Evolutionary conservation across 2,888 invertebrate genomes (phyloP), one percentile per base, ranked within the genome.

Genomic region (Keiferia lycopersicella): DNA sequence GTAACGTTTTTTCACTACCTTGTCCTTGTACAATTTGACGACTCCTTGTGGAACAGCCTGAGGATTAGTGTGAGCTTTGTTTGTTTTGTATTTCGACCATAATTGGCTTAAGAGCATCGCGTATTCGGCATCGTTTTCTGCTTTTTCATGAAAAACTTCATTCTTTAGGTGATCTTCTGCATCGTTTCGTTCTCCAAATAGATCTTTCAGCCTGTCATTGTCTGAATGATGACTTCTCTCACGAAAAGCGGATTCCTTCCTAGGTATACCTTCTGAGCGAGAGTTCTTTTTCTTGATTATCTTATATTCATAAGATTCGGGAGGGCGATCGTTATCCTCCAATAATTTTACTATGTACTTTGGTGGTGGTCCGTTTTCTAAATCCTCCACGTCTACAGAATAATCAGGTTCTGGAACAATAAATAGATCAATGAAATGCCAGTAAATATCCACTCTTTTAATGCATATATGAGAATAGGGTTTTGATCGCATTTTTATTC

Each of bases 11-110:
- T 88, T 88, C 2, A 91, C 86, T 41, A 87, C 75, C 74, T 89
- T 91, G 22, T 92, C 90, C 68, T 91, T 92, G 65, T 87, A 91
- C 39, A 91, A 73, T 71, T 88, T 88, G 0, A 91, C 86, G 4
- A 91, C 80, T n/a, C 91, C 91, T 76, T 89, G 88, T 18, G 85
- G 84, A 34, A 80, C 81, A 26, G 78, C 76, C 59, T 89, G 84
- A 64, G 81, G 67, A 68, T 85, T 80, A 8, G 71, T 69, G 67
- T 91, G 87, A 57, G 73, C 80, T 71, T 87, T 88, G 62, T 86
- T 84, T 61, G 85, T 88, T 74, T 92, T 92, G 72, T 93, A 93
- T 75, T 93, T 93, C 38, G 93, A 91, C 92, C 93, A 94, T 11
- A 94, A 82, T 69, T 93, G 90, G 63, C 92, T 88, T 57, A 94